Evolutionary conservation across 30 jellyfish, hydroid and myxozoan species (phyloP), one percentile per base, ranked within the genome.

Genomic region (Pelagia noctiluca): DNA sequence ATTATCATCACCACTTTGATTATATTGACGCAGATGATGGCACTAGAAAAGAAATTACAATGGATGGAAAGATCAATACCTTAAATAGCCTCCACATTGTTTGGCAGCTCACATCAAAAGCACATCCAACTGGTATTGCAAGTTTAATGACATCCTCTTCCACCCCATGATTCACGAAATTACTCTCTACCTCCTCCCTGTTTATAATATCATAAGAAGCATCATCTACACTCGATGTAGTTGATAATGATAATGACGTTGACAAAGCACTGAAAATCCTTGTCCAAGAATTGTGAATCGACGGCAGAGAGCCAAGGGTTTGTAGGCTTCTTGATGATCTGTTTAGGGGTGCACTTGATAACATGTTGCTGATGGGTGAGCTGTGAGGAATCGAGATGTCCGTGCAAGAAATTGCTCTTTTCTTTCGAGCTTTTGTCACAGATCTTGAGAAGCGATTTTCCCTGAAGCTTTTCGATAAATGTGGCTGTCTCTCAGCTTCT

Each of bases 51-150:
- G n/a, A n/a, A n/a, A n/a, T n/a, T n/a, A n/a, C n/a, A n/a, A n/a
- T n/a, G n/a, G n/a, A n/a, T n/a, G n/a, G n/a, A n/a, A n/a, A 65
- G 4, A 76, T 18, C n/a, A 0, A 38, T 68, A 90, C 97, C 94
- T 86, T 76, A 57, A 83, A 80, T 33, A 90, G 73, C 26, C 97
- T 72, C 89, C 97, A 75, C 81, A 83, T 71, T 30, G 83, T 52
- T 50, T 48, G 36, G 75, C 97, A 90, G 76, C 84, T 78, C 86
- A 90, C 12, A 24, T 52, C 22, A 68, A 90, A 90, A 13, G 64
- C 48, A 13, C 64, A 34, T 1, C 94, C 94, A 54, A 83, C 65
- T 25, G 97, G 96, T 33, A 90, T 32, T 2, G 96, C 97, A n/a
- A 67, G 85, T 53, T 82, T 82, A 19, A 82, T 47, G 38, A 82